These are phyloP conservation scores for Petrocephalus zakoni DNA, from an alignment of 2,113 vertebrate species.

Conservation along the genomic window DNA sequence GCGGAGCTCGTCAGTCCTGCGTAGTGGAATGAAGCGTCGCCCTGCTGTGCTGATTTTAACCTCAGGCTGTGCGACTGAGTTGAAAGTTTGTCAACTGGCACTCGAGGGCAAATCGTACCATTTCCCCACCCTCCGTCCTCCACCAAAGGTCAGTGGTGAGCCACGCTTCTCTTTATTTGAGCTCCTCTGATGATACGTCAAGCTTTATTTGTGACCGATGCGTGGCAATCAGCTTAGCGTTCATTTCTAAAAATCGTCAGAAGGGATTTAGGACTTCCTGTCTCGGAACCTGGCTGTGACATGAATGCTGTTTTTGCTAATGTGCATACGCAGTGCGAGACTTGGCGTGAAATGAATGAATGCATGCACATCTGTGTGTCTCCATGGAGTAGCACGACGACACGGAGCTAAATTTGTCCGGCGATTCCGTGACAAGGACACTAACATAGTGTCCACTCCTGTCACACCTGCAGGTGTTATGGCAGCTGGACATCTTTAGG, in stretches of 20 bases:
- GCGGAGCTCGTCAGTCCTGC: background rate
- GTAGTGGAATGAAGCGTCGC: background rate
- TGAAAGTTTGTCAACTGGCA: background rate
- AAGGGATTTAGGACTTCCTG: background rate
- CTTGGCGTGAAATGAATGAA: background rate
- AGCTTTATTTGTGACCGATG: background rate
- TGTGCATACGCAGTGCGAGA: background rate
- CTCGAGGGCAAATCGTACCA: background rate
- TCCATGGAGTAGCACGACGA: background rate
- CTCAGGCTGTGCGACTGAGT: background rate
- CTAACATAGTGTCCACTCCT: background rate
- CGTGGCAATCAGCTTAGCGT: background rate
- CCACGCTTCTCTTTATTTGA: background rate
- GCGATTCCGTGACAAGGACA: background rate
- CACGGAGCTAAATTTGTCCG: background rate
- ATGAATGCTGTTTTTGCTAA: background rate
- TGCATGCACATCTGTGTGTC: background rate
- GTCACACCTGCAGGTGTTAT: conserved; percentile 73
- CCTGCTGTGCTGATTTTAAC: background rate
- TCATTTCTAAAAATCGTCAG: background rate
- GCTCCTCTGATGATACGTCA: background rate
- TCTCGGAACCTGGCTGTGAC: background rate
- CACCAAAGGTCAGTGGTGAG: background rate
- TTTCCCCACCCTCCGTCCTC: background rate
- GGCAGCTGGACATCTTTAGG: conserved; percentile 96